Base-by-base conservation (phyloP, 2,797 vertebrate genomes). In the Calcarius lapponicus region DNA sequence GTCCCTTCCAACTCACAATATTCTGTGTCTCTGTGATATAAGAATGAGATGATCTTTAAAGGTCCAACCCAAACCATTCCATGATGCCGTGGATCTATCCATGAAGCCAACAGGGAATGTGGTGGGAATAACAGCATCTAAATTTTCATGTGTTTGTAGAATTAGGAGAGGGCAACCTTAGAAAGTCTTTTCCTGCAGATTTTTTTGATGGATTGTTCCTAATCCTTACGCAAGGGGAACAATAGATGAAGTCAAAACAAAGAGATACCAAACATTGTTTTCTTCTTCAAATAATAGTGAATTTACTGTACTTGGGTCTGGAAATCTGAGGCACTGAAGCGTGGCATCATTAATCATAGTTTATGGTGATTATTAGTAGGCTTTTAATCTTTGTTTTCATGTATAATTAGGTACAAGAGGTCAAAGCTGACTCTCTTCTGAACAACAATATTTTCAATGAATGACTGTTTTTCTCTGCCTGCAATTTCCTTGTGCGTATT, bases 371-470 rank as follows among this genome's bases (percentile, higher is more conserved):
- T 96, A 97, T 96, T 95, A 96, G 93, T 81, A 91, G 91, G 95
- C 96, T 94, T 97, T 94, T 96, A 95, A 96, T 97, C 95, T 93
- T 97, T 96, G 92, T 96, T 96, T 97, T 93, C 48, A 2, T 96
- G 94, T 96, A 86, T 97, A 97, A 96, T 97, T 96, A 96, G 94
- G 93, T 96, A 95, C 88, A 95, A 82, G 95, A 94, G 96, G 97
- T 97, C 97, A 97, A 67, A 90, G 69, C 88, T n/a, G 62, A 74
- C 71, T 92, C 87, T 91, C 65, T 86, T 82, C 86, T 79, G 83
- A 96, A 89, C 73, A 96, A 90, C 91, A 90, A 47, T 92, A 83
- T 96, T 96, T 97, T 92, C 95, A 84, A 70, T 70, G 92, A 95
- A 89, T 60, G 95, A 74, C 86, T 96, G 76, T 92, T 95, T 94